Conservation (phyloP, 2,797 vertebrate genomes). For the Sebastes aleutianus region DNA sequence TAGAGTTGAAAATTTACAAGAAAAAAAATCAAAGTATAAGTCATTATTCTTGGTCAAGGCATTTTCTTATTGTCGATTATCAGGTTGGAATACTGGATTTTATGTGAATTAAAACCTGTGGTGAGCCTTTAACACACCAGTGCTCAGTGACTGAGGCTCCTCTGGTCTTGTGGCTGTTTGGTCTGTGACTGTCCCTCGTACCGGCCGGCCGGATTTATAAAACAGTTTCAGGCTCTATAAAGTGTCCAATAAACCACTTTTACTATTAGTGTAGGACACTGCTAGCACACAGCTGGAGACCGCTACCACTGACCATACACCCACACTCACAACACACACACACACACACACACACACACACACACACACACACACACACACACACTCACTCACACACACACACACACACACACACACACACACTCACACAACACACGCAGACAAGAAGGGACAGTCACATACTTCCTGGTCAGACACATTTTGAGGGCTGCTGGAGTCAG, state of each 20-base stretch:
- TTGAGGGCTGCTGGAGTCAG: conserved; percentile 48
- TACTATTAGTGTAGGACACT: conserved; percentile 61
- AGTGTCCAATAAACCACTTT: conserved; percentile 69
- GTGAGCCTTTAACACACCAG: background rate
- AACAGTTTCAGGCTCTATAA: conserved; percentile 58
- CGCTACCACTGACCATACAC: conserved; percentile 44
- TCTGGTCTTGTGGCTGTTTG: conserved; percentile 42
- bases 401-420: background rate
- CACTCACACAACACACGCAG: background rate
- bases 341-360: background rate
- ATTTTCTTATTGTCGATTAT: background rate
- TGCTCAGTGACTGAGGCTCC: conserved; percentile 8
- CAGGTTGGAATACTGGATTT: background rate
- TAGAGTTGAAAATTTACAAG: no score
- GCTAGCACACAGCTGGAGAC: conserved; percentile 44
- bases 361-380: background rate
- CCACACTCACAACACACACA: background rate
- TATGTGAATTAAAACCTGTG: conserved; percentile 8
- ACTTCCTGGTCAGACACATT: conserved; percentile 40
- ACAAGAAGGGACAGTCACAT: conserved; percentile 27
- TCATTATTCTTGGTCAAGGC: background rate
- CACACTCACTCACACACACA: background rate
- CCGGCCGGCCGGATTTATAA: conserved; percentile 51
- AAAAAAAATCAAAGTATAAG: no score
- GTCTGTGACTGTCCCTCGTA: conserved; percentile 29